Evolutionary conservation across 2,888 invertebrate species (phyloP).

Genomic region (Meganola albula): DNA sequence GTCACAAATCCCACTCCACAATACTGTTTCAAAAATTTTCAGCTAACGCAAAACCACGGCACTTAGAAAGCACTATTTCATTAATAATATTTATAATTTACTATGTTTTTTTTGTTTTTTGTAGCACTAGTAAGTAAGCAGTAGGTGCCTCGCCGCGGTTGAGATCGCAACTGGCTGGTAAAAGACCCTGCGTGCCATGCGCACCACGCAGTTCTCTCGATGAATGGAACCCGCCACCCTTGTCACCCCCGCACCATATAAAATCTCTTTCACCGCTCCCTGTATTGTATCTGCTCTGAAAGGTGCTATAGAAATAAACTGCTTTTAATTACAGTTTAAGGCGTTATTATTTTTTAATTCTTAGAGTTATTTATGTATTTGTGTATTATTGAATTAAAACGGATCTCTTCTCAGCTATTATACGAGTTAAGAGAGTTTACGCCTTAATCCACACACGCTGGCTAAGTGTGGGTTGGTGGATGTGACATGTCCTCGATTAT

Average conservation of each 20-base stretch:
- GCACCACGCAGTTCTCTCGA: constrained; percentile 65
- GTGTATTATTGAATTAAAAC: background rate
- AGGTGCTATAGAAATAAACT: constrained; percentile 60
- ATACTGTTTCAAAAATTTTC: too few relatives aligned
- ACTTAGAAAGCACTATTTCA: background rate
- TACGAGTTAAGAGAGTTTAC: too few relatives aligned
- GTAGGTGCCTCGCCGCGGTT: constrained; percentile 28
- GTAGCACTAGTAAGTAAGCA: background rate
- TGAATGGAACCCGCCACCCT: constrained; percentile 63
- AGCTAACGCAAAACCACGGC: background rate
- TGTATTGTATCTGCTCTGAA: constrained; percentile 56
- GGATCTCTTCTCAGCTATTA: too few relatives aligned
- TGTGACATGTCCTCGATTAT: too few relatives aligned
- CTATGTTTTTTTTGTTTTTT: background rate
- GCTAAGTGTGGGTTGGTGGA: too few relatives aligned
- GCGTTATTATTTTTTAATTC: constrained; percentile 23
- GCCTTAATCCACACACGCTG: too few relatives aligned
- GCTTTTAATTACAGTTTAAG: constrained; percentile 46
- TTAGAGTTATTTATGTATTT: constrained; percentile 6
- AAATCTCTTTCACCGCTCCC: constrained; percentile 49
- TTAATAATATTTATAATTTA: too few relatives aligned
- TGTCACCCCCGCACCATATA: constrained; percentile 43
- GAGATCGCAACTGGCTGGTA: constrained; percentile 54
- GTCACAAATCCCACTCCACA: too few relatives aligned
- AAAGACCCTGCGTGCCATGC: constrained; percentile 36